These are phyloP conservation scores for Diuraphis noxia DNA, from an alignment of 1,140 invertebrate species.

Conservation along the genomic window DNA sequence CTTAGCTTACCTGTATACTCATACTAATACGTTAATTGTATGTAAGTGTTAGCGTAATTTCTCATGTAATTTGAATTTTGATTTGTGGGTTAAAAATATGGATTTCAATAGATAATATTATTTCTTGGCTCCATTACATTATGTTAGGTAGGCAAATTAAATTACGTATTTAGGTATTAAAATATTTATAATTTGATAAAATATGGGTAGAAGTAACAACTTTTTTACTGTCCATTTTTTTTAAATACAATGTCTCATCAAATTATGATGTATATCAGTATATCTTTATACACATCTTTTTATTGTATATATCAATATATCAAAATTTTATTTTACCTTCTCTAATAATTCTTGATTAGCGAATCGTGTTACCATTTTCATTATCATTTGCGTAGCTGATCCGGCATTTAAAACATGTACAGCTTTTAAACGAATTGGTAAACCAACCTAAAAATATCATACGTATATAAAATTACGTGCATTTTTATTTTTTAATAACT, in stretches of 20 bases:
- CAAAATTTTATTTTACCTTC: background rate
- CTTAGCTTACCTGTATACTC: background rate
- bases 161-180: background rate
- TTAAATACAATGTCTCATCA: background rate
- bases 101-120: background rate
- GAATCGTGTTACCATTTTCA: slow-evolving; percentile 4
- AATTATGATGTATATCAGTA: background rate
- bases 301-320: background rate
- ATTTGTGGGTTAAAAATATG: background rate
- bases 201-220: background rate
- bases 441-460: background rate
- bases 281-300: background rate
- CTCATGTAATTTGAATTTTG: background rate
- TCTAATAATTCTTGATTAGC: background rate
- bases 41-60: background rate
- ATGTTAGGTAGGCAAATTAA: background rate
- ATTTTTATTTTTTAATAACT: background rate
- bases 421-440: slow-evolving; percentile 14
- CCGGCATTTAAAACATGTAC: slow-evolving; percentile 13
- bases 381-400: background rate
- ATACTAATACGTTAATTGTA: background rate
- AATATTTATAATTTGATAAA: background rate
- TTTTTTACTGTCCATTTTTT: background rate
- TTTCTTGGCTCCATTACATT: background rate
- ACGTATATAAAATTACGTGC: background rate